These are phyloP conservation scores for Macropus fuliginosus DNA, from an alignment of 2,797 vertebrate genomes.

Conservation along the genomic window DNA sequence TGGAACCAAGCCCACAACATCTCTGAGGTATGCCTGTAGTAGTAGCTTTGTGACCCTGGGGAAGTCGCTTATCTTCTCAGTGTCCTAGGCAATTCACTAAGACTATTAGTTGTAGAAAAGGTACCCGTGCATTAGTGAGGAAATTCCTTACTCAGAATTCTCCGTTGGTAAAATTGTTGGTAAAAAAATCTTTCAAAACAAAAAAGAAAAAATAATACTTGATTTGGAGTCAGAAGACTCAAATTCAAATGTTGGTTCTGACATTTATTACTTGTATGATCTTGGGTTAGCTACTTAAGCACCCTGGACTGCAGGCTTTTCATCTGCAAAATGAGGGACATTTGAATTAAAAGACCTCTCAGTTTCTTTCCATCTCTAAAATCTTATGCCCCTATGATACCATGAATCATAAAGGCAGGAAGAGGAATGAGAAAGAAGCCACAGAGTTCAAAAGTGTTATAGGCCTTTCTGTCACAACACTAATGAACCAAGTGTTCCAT, in stretches of 20 bases:
- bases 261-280: background rate
- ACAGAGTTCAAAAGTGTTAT: background rate
- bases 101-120: background rate
- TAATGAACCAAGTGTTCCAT: background rate
- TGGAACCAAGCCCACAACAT: background rate
- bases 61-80: background rate
- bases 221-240: background rate
- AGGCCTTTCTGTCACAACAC: background rate
- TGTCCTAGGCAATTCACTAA: background rate
- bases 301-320: background rate
- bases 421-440: slow-evolving; percentile 14
- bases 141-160: background rate
- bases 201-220: background rate
- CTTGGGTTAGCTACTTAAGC: background rate
- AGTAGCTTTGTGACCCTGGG: background rate
- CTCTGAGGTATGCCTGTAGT: background rate
- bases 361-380: fast-evolving
- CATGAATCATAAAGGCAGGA: background rate
- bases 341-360: fast-evolving
- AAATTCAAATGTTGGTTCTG: too few relatives aligned
- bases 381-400: background rate
- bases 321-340: background rate
- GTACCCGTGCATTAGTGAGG: background rate
- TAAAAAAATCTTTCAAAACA: background rate
- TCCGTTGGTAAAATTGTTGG: background rate